Evolutionary conservation across 2,888 invertebrate species (phyloP).

Genomic region (Phymatocera aterrima): DNA sequence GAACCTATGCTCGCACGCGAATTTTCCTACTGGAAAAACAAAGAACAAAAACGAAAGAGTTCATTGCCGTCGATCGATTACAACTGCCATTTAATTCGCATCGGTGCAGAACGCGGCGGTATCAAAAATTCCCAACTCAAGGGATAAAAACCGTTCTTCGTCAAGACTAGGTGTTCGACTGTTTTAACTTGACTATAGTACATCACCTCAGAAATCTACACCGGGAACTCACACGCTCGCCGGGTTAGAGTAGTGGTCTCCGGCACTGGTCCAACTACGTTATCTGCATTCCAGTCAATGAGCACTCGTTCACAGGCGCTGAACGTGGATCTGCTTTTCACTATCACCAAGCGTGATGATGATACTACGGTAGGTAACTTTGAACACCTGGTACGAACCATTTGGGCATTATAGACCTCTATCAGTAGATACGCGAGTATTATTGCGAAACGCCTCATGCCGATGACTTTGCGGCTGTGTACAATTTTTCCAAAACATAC

Average conservation of each 20-base stretch:
- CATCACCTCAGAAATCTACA: background rate
- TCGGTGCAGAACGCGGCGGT: too few species aligned
- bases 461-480: background rate
- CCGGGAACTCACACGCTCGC: background rate
- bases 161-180: too few species aligned
- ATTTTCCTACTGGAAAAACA: too few species aligned
- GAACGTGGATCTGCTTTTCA: conserved; percentile 16
- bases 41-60: too few species aligned
- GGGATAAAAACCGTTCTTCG: too few species aligned
- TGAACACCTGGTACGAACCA: conserved; percentile 13
- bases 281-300: conserved; percentile 69
- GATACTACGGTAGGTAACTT: conserved; percentile 24
- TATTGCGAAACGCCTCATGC: background rate
- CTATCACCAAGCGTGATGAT: conserved; percentile 17
- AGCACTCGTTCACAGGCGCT: conserved; percentile 52
- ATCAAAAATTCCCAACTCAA: too few species aligned
- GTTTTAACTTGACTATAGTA: too few species aligned
- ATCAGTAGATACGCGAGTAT: conserved; percentile 12
- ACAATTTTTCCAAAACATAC: background rate
- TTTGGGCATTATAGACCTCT: background rate
- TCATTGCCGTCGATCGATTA: too few species aligned
- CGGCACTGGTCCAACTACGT: conserved; percentile 34
- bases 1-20: background rate
- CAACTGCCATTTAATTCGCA: too few species aligned
- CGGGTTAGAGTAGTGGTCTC: background rate